Conservation (phyloP, 2,888 invertebrate genomes). For the Dynastes maya region DNA sequence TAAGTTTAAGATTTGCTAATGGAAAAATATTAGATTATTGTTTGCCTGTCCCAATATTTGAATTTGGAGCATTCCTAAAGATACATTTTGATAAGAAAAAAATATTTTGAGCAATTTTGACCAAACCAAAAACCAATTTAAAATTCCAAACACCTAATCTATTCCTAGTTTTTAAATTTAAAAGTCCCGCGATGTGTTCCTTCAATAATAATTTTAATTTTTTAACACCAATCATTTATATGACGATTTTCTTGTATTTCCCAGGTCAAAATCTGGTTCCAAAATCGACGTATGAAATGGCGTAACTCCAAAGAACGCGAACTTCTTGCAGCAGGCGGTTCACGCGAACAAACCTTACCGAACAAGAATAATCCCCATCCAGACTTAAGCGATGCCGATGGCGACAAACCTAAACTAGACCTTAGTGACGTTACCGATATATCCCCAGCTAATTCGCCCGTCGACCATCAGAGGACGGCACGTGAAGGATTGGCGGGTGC, state of each 20-base stretch:
- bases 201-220: no score
- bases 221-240: not conserved
- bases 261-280: constrained; percentile 93
- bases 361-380: constrained; percentile 98
- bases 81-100: no score
- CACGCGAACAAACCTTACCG: constrained; percentile 94
- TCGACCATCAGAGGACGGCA: constrained; percentile 61
- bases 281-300: constrained; percentile 99
- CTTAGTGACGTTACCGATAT: constrained; percentile 74
- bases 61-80: no score
- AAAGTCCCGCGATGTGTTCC: no score
- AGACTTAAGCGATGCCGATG: constrained; percentile 91
- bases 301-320: constrained; percentile 97
- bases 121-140: no score
- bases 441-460: constrained; percentile 71
- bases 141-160: no score
- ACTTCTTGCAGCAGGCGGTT: constrained; percentile 92
- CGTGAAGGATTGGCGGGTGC: constrained; percentile 33
- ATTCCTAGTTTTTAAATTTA: no score
- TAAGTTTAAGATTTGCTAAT: no score
- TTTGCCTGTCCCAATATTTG: no score
- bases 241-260: constrained; percentile 57
- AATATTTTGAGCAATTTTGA: no score
- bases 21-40: not conserved
- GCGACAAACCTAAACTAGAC: constrained; percentile 82